Evolutionary conservation across 2,113 vertebrate genomes (phyloP).

Genomic region (Progne subis): DNA sequence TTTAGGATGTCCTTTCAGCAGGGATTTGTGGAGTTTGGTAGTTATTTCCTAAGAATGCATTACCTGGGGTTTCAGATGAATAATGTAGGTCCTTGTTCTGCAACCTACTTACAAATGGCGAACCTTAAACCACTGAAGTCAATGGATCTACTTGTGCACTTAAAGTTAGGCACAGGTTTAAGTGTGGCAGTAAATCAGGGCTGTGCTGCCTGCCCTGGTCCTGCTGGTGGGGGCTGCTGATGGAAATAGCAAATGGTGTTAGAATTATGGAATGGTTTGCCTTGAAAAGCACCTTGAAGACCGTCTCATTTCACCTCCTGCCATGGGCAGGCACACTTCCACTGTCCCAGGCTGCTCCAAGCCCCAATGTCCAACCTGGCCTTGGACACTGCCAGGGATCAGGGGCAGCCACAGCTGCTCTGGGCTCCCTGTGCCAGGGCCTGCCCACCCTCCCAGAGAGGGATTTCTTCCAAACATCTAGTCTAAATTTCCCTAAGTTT

Average conservation of each 20-base stretch:
- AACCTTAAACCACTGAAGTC: conserved; percentile 33
- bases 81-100: conserved; percentile 54
- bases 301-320: neutral
- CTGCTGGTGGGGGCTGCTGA: neutral
- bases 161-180: conserved; percentile 21
- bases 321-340: neutral
- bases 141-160: conserved; percentile 12
- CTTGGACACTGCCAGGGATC: neutral
- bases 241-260: neutral
- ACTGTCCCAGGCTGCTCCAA: neutral
- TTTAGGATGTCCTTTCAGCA: conserved; percentile 39
- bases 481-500: too few species aligned
- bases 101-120: conserved; percentile 22
- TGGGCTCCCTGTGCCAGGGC: neutral
- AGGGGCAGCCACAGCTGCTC: neutral
- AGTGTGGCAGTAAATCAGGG: conserved; percentile 50
- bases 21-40: conserved; percentile 29
- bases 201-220: neutral
- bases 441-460: neutral
- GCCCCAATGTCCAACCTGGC: accelerated
- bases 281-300: neutral
- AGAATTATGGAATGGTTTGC: neutral
- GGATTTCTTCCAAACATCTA: neutral
- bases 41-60: conserved; percentile 26
- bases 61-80: neutral